A percentile compares a stretch with the other conserved stretches of the same genome.
phyloP scores from a whole-genome alignment of 2,888 invertebrate species.

The Erebia epiphron region DNA sequence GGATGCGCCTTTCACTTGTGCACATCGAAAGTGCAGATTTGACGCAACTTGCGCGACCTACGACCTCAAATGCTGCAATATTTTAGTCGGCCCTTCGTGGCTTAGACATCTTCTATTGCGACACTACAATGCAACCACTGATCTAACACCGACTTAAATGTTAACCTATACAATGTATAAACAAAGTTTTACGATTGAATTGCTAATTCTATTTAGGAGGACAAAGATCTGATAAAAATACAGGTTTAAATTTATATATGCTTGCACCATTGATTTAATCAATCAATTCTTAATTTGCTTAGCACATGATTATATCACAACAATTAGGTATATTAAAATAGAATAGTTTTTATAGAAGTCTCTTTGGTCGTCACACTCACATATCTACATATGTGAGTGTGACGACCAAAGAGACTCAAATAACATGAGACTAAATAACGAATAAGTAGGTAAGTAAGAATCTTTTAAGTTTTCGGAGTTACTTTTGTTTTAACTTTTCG shows the following conservation, averaged over 20 bases:
- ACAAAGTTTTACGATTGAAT: not conserved
- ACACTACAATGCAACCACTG: constrained; percentile 9
- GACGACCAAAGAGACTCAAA: too few species aligned
- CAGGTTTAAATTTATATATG: not conserved
- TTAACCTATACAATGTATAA: not conserved
- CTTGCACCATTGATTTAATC: too few species aligned
- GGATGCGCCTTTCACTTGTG: constrained; percentile 78
- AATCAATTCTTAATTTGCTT: too few species aligned
- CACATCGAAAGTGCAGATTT: constrained; percentile 78
- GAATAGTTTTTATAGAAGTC: too few species aligned
- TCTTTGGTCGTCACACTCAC: too few species aligned
- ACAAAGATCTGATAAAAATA: not conserved
- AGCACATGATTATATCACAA: too few species aligned
- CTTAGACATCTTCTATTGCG: constrained; percentile 25
- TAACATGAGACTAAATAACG: too few species aligned
- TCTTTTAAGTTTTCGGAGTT: too few species aligned
- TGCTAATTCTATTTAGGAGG: not conserved
- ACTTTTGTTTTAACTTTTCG: too few species aligned
- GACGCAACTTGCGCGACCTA: constrained; percentile 67
- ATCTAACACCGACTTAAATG: constrained; percentile 3
- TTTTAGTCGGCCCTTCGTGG: constrained; percentile 36
- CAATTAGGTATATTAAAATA: too few species aligned
- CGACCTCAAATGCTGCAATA: constrained; percentile 57
- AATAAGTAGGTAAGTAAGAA: too few species aligned
- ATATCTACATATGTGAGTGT: too few species aligned